Evolutionary conservation across 2,113 vertebrate genomes (phyloP).

Genomic region (Tragelaphus imberbis): DNA sequence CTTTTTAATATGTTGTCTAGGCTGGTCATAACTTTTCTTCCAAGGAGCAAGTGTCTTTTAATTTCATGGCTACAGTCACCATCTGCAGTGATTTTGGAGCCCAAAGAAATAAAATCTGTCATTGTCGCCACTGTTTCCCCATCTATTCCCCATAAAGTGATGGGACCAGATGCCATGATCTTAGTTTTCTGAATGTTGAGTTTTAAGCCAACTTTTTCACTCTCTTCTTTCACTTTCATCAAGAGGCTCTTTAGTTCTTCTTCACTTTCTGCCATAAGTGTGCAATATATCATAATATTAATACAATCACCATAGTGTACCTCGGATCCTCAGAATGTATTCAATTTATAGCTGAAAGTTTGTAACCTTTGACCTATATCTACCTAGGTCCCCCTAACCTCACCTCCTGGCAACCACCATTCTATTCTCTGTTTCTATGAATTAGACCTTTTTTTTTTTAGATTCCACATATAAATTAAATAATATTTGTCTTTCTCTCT

Average conservation of each 20-base stretch:
- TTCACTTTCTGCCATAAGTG: not conserved
- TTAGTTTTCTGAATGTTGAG: not conserved
- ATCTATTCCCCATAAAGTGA: not conserved
- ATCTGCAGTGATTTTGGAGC: not conserved
- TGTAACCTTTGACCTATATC: not conserved
- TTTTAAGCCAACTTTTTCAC: not conserved
- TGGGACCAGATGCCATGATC: not conserved
- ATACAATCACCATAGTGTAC: not conserved
- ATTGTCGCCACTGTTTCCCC: not conserved
- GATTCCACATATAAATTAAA: not conserved
- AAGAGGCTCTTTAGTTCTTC: not conserved
- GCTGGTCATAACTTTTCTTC: not conserved
- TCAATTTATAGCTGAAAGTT: not conserved
- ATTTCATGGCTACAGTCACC: not conserved
- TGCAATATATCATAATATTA: not conserved
- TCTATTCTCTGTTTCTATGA: not conserved
- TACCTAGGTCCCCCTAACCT: not conserved
- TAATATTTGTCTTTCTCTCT: not conserved
- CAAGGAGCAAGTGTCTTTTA: not conserved
- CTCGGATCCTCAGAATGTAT: not conserved
- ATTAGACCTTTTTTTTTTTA: not conserved
- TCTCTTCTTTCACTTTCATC: not conserved
- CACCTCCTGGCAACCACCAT: not conserved
- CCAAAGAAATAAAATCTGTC: not conserved
- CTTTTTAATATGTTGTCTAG: not conserved